These are phyloP conservation scores for Cephalophus harveyi DNA, from an alignment of 2,113 vertebrate genomes.

Conservation along the genomic window DNA sequence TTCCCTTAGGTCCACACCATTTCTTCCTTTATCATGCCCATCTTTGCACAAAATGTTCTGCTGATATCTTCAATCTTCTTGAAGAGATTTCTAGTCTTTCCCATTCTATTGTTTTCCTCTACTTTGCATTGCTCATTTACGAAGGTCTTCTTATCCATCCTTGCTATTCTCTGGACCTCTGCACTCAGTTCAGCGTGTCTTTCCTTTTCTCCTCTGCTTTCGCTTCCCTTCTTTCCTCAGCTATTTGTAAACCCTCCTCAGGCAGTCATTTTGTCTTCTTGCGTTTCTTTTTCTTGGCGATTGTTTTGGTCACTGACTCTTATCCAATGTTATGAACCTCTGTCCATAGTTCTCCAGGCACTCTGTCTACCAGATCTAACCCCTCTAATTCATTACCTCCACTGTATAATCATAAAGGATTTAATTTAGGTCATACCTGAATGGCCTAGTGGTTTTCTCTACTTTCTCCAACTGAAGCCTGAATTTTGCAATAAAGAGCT, in stretches of 20 bases:
- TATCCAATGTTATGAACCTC: not conserved
- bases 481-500: not conserved
- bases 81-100: not conserved
- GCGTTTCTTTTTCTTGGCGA: not conserved
- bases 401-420: not conserved
- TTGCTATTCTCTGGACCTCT: not conserved
- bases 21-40: not conserved
- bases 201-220: not conserved
- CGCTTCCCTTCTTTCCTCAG: not conserved
- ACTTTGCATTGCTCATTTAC: not conserved
- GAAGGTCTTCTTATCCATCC: not conserved
- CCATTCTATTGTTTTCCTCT: not conserved
- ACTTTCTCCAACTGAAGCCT: not conserved
- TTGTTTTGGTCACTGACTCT: not conserved
- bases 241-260: not conserved
- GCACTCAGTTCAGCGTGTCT: not conserved
- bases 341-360: not conserved
- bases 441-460: not conserved
- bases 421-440: not conserved
- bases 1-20: not conserved
- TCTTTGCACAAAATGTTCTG: not conserved
- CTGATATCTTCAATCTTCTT: not conserved
- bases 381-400: not conserved
- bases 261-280: not conserved
- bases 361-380: not conserved